Evolutionary conservation across 2,113 vertebrate species (phyloP).

Genomic region (Orthonyx spaldingii): DNA sequence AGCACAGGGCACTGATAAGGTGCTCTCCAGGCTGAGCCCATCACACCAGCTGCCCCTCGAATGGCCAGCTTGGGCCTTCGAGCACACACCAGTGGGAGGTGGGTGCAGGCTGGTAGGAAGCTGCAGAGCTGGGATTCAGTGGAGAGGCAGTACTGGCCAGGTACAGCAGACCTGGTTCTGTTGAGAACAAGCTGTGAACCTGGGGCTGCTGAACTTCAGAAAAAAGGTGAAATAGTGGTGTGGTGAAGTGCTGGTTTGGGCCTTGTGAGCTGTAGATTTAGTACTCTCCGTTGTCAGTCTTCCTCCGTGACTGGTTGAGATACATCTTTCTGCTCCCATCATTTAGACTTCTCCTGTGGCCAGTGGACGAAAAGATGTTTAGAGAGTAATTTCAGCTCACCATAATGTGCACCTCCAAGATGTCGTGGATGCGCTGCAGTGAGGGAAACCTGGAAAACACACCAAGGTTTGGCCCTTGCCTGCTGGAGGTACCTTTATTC

Average conservation of each 20-base stretch:
- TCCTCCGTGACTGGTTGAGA: not conserved
- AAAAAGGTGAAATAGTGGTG: not conserved
- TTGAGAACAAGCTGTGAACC: not conserved
- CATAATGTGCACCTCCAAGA: not conserved
- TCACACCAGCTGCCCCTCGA: not conserved
- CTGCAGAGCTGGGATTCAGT: not conserved
- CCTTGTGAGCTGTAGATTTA: not conserved
- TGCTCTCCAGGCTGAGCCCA: not conserved
- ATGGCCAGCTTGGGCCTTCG: accelerated
- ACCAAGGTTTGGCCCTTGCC: not conserved
- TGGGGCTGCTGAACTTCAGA: not conserved
- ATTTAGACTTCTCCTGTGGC: not conserved
- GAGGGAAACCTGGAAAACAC: not conserved
- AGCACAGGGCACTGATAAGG: not conserved
- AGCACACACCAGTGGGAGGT: accelerated
- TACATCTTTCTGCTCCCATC: not conserved
- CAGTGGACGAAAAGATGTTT: not conserved
- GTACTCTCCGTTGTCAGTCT: accelerated
- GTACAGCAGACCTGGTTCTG: not conserved
- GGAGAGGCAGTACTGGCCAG: not conserved
- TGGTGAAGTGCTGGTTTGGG: not conserved
- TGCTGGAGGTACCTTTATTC: not conserved
- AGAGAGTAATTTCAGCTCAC: not conserved
- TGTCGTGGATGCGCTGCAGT: not conserved
- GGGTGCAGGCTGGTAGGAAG: not conserved